Conservation (phyloP, 2,888 invertebrate genomes). For the Phortica okadai region DNA sequence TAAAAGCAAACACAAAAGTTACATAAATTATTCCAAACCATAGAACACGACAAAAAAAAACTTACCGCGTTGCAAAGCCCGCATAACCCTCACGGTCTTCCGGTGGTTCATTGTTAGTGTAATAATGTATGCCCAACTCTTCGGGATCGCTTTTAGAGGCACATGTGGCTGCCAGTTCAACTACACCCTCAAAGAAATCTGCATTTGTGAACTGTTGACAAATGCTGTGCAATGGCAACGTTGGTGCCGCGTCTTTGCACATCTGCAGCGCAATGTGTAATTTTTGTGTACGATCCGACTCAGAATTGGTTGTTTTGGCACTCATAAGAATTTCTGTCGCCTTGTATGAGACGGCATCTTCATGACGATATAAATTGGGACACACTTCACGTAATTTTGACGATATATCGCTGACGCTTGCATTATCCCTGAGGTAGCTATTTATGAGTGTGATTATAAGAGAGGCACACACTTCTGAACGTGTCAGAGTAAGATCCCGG, state of each 20-base stretch:
- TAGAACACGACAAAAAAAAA: neutral
- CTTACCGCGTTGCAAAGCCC: constrained; percentile 81
- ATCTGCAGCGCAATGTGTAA: constrained; percentile 87
- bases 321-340: constrained; percentile 93
- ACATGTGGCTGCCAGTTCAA: constrained; percentile 90
- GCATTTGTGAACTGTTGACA: constrained; percentile 89
- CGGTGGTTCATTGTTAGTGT: constrained; percentile 87
- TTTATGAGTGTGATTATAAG: constrained; percentile 91
- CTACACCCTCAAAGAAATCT: constrained; percentile 91
- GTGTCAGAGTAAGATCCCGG: constrained; percentile 77
- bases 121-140: constrained; percentile 90
- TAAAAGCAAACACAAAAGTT: constrained; percentile 69
- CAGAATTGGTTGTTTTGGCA: constrained; percentile 85
- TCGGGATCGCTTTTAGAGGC: constrained; percentile 93
- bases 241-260: constrained; percentile 92
- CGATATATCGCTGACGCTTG: constrained; percentile 94
- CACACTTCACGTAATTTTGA: constrained; percentile 91
- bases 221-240: constrained; percentile 88
- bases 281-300: constrained; percentile 86
- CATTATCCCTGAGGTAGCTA: constrained; percentile 95
- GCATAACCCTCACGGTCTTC: constrained; percentile 90
- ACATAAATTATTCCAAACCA: neutral
- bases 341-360: constrained; percentile 97
- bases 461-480: constrained; percentile 81
- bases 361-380: constrained; percentile 93